Conservation (phyloP, 1,140 invertebrate species). For the Caenorhabditis remanei region DNA sequence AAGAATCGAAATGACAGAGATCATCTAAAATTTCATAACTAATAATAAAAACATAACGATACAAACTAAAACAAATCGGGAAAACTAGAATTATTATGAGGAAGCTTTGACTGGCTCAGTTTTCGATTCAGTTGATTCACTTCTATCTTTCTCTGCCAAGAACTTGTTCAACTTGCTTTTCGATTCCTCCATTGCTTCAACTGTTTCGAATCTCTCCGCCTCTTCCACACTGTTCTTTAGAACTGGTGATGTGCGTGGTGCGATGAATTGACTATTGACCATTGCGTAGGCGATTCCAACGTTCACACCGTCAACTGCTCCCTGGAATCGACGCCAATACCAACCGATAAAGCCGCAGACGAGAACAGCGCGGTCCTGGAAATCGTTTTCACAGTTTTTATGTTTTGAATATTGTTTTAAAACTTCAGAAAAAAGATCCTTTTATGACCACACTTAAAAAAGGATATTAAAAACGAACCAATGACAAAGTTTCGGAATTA, state of each 20-base stretch:
- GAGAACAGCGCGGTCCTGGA: conserved; percentile 69
- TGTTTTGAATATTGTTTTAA: no score
- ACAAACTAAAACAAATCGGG: neutral
- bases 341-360: conserved; percentile 72
- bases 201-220: conserved; percentile 25
- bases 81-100: neutral
- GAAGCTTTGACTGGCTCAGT: neutral
- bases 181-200: conserved; percentile 40
- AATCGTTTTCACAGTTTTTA: neutral
- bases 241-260: conserved; percentile 15
- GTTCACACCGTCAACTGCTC: conserved; percentile 74
- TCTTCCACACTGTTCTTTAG: conserved; percentile 36
- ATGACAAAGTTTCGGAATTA: conserved; percentile 59
- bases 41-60: neutral
- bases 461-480: neutral
- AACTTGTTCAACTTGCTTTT: conserved; percentile 38
- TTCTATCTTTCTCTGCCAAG: conserved; percentile 7
- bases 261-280: conserved; percentile 64
- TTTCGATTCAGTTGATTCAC: neutral
- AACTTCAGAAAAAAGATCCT: no score
- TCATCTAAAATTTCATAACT: neutral
- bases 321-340: conserved; percentile 76
- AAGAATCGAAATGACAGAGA: neutral
- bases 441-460: no score
- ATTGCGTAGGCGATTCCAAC: conserved; percentile 70